Conservation (phyloP, 2,888 invertebrate genomes). For the Mythimna impura region DNA sequence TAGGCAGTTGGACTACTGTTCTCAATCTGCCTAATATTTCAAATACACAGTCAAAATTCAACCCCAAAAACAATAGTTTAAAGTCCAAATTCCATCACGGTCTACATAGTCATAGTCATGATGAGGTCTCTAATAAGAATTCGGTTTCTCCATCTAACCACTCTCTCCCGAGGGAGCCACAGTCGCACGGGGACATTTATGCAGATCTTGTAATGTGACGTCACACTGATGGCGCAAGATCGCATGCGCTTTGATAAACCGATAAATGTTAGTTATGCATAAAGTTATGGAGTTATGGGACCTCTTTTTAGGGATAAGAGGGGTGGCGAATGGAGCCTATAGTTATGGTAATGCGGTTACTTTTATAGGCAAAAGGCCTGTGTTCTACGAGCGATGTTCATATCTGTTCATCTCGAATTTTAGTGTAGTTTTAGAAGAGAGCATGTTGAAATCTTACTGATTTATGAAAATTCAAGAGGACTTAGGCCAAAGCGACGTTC, state of each 20-base stretch:
- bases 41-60: slow-evolving; percentile 37
- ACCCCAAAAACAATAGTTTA: slow-evolving; percentile 4
- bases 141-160: slow-evolving; percentile 38
- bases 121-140: slow-evolving; percentile 45
- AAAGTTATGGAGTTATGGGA: slow-evolving; percentile 43
- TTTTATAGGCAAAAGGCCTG: background rate
- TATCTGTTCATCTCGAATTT: background rate
- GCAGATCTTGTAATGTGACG: slow-evolving; percentile 77
- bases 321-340: slow-evolving; percentile 27
- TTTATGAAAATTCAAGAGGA: too few relatives aligned
- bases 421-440: too few relatives aligned
- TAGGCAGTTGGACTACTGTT: slow-evolving; percentile 26
- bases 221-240: slow-evolving; percentile 52
- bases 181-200: slow-evolving; percentile 84
- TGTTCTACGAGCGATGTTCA: background rate
- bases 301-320: slow-evolving; percentile 41
- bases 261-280: slow-evolving; percentile 66
- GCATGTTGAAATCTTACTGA: too few relatives aligned
- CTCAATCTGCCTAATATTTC: slow-evolving; percentile 1
- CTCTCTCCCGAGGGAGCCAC: slow-evolving; percentile 72
- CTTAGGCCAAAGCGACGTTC: too few relatives aligned
- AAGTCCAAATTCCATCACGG: slow-evolving; percentile 27
- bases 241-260: slow-evolving; percentile 55
- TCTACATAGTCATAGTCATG: background rate
- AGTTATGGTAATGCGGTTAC: slow-evolving; percentile 23